phyloP scores from a whole-genome alignment of 1,140 invertebrate species.

The Helicoverpa armigera region DNA sequence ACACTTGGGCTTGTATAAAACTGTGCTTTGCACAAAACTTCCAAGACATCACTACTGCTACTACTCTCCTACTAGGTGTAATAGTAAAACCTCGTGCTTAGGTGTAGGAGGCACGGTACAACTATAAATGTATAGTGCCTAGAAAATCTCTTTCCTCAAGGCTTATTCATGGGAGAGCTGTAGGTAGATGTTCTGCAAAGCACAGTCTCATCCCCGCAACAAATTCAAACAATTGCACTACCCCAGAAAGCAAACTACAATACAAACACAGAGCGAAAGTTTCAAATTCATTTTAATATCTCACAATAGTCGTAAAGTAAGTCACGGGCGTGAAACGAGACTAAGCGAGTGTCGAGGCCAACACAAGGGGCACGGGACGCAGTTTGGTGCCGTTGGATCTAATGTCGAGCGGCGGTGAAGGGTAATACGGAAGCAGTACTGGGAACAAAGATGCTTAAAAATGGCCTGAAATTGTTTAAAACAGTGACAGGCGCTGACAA shows the following conservation, averaged over 20 bases:
- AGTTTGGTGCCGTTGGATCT: slow-evolving; percentile 21
- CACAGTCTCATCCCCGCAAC: slow-evolving; percentile 22
- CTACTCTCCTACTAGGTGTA: no score
- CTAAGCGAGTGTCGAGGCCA: slow-evolving; percentile 37
- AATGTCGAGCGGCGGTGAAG: slow-evolving; percentile 8
- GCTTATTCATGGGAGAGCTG: not conserved
- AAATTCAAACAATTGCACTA: slow-evolving; percentile 45
- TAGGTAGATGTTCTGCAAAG: not conserved
- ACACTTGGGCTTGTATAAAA: slow-evolving; percentile 9
- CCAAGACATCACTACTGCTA: not conserved
- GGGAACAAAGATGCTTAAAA: slow-evolving; percentile 10
- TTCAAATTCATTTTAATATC: slow-evolving; percentile 85
- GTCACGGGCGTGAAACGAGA: slow-evolving; percentile 57
- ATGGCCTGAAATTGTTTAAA: slow-evolving; percentile 3
- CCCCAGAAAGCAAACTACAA: slow-evolving; percentile 69
- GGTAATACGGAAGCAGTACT: slow-evolving; percentile 20
- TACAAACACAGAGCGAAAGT: slow-evolving; percentile 78
- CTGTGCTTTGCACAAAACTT: slow-evolving; percentile 21
- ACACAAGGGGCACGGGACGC: slow-evolving; percentile 36
- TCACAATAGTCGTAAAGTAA: slow-evolving; percentile 80
- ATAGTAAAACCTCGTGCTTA: no score
- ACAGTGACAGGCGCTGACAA: not conserved
- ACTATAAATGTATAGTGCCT: no score
- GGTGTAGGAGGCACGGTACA: no score
- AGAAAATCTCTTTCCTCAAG: no score